Evolutionary conservation across 2,888 invertebrate species (phyloP).

Genomic region (Lymantria monacha): DNA sequence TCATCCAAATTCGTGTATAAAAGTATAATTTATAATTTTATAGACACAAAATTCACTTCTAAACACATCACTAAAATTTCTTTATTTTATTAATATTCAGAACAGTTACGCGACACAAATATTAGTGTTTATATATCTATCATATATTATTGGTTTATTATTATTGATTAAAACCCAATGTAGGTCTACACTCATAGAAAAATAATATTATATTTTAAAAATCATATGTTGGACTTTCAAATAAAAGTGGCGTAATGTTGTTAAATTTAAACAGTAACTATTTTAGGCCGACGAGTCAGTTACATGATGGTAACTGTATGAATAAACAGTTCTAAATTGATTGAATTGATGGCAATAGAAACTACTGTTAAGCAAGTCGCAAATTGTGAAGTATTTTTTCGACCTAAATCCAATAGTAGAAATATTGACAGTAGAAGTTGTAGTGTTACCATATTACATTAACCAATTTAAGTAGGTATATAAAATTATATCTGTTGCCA

Average conservation of each 20-base stretch:
- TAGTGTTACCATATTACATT: slow-evolving; percentile 10
- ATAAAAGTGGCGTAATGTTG: slow-evolving; percentile 13
- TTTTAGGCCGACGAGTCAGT: slow-evolving; percentile 42
- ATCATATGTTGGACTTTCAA: slow-evolving; percentile 9
- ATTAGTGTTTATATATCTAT: slow-evolving; percentile 15
- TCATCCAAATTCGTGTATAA: slow-evolving; percentile 13
- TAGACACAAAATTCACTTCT: slow-evolving; percentile 12
- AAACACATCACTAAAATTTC: slow-evolving; percentile 16
- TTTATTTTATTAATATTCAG: slow-evolving; percentile 12
- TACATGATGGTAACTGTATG: slow-evolving; percentile 51
- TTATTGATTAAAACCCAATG: slow-evolving; percentile 23
- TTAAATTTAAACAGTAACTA: slow-evolving; percentile 21
- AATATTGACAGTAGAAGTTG: slow-evolving; percentile 21
- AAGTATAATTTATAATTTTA: slow-evolving; percentile 5
- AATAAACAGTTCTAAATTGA: slow-evolving; percentile 43
- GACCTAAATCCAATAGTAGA: slow-evolving; percentile 34
- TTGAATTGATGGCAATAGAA: slow-evolving; percentile 24
- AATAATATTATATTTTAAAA: slow-evolving; percentile 1
- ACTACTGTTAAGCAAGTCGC: slow-evolving; percentile 28
- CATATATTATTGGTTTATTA: slow-evolving; percentile 11
- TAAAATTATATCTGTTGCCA: too few relatives aligned
- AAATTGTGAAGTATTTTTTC: slow-evolving; percentile 27
- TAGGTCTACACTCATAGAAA: slow-evolving; percentile 7
- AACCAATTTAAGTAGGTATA: too few relatives aligned
- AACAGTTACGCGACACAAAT: slow-evolving; percentile 29